Evolutionary conservation across 2,113 vertebrate genomes (phyloP).

Genomic region (Dasyurus viverrinus): DNA sequence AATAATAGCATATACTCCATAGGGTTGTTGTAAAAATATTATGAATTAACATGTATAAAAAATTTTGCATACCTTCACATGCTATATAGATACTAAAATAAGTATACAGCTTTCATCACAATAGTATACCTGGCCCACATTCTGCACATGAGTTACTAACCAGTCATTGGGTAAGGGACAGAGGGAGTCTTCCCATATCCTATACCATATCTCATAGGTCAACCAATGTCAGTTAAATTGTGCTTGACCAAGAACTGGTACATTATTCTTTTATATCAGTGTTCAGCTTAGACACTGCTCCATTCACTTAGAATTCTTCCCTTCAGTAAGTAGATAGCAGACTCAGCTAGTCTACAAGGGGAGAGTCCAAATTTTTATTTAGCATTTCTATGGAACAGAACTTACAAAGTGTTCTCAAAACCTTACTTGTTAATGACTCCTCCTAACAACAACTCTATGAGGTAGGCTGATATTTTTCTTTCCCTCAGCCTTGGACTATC

Average conservation of each 20-base stretch:
- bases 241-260: not conserved
- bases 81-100: not conserved
- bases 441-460: slow-evolving; percentile 8
- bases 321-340: not conserved
- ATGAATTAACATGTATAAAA: not conserved
- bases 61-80: not conserved
- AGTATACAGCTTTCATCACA: not conserved
- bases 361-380: not conserved
- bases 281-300: not conserved
- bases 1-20: not conserved
- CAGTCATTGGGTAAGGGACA: not conserved
- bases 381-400: not conserved
- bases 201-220: not conserved
- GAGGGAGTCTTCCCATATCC: not conserved
- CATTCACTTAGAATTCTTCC: not conserved
- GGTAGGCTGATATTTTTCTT: slow-evolving; percentile 41
- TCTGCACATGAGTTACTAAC: not conserved
- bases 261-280: not conserved
- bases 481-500: slow-evolving; percentile 5
- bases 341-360: not conserved
- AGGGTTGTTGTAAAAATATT: not conserved
- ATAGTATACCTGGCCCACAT: not conserved
- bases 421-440: slow-evolving; percentile 19
- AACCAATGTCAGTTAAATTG: not conserved
- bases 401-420: slow-evolving; percentile 9